A percentile compares a stretch with the other conserved stretches of the same genome.
Conservation (phyloP, 1,140 invertebrate genomes). For the Drosophila obscura region DNA sequence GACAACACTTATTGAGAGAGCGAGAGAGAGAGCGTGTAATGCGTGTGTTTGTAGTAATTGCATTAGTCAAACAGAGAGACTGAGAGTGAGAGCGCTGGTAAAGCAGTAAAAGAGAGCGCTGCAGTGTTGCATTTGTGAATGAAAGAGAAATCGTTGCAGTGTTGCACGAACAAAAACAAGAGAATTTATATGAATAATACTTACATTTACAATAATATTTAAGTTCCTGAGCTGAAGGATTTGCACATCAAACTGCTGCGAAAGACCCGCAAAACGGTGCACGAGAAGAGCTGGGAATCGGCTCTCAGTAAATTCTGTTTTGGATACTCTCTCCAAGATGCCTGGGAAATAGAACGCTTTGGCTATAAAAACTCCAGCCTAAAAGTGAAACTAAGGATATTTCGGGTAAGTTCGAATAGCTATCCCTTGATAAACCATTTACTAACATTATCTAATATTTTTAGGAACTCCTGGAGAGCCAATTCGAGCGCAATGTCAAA, state of each 20-base stretch:
- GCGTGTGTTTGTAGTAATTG: no score
- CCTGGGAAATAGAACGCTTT: constrained; percentile 97
- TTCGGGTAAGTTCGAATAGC: constrained; percentile 87
- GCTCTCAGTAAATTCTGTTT: constrained; percentile 95
- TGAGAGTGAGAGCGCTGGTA: no score
- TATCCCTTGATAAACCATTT: no score
- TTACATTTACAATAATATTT: constrained; percentile 76
- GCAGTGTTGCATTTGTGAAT: no score
- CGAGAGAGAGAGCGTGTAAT: constrained; percentile 2
- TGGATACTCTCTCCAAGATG: constrained; percentile 93
- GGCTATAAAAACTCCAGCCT: constrained; percentile 96
- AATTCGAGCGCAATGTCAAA: constrained; percentile 97
- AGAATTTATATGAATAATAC: constrained; percentile 32
- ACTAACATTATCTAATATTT: constrained; percentile 46
- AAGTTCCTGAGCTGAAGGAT: constrained; percentile 93
- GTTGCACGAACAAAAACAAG: no score
- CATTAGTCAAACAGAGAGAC: no score
- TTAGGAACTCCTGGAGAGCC: constrained; percentile 94
- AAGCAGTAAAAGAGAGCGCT: no score
- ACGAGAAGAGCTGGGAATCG: constrained; percentile 95
- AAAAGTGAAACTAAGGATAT: constrained; percentile 93
- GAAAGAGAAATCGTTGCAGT: no score
- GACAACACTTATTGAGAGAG: no score
- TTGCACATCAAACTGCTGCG: constrained; percentile 95
- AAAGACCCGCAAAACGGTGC: constrained; percentile 92